Evolutionary conservation across 2,888 invertebrate genomes (phyloP).

Genomic region (Athalia circularis): DNA sequence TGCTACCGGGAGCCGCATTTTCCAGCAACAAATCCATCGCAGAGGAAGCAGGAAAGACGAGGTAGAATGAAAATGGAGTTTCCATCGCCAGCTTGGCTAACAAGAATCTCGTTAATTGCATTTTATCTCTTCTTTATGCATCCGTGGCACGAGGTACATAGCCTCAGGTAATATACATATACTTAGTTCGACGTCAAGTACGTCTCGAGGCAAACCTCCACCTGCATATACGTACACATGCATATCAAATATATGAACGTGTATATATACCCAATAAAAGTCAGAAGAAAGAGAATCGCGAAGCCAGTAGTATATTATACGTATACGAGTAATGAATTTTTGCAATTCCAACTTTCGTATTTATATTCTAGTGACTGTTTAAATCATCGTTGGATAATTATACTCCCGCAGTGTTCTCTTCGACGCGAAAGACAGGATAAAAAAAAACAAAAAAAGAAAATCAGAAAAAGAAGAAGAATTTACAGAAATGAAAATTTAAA

Average conservation of each 20-base stretch:
- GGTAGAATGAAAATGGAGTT: conserved; percentile 30
- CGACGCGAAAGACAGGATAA: neutral
- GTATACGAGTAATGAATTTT: conserved; percentile 38
- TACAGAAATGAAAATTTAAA: neutral
- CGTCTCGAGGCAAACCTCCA: conserved; percentile 6
- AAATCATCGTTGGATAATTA: conserved; percentile 18
- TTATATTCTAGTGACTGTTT: conserved; percentile 21
- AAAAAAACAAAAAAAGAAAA: conserved; percentile 3
- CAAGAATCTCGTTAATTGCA: conserved; percentile 53
- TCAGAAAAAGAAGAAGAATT: neutral
- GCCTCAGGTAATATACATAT: conserved; percentile 41
- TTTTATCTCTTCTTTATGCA: conserved; percentile 48
- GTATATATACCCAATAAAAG: conserved; percentile 20
- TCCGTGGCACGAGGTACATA: conserved; percentile 36
- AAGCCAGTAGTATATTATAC: neutral
- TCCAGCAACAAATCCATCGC: conserved; percentile 7
- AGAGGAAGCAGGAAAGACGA: conserved; percentile 25
- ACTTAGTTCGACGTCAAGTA: conserved; percentile 36
- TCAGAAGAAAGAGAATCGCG: conserved; percentile 34
- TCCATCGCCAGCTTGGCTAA: conserved; percentile 44
- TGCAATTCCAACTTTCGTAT: conserved; percentile 31
- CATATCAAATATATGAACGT: neutral
- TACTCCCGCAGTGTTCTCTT: neutral
- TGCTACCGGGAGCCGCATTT: conserved; percentile 5
- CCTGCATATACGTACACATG: neutral